Evolutionary conservation across 2,797 vertebrate genomes (phyloP), one percentile per base, ranked within the genome.

Genomic region (Hemitrygon akajei): DNA sequence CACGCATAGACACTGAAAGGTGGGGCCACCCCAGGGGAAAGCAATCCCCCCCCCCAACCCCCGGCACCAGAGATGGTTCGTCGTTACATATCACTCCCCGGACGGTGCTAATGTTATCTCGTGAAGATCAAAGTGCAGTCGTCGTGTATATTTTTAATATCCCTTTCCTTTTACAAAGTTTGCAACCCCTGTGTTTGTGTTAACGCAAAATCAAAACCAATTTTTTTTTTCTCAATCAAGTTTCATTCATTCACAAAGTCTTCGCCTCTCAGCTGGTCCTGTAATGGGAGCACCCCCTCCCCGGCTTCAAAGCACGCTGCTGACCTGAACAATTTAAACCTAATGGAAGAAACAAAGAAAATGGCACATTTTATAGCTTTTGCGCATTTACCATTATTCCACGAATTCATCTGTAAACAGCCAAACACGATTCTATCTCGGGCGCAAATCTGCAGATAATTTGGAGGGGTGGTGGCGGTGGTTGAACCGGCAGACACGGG

Each of bases 201-300:
- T 9, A 40, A 20, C 73, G 9, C 34, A 47, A 75, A 75, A 47
- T 37, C 27, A 73, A 92, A 92, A 69, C 18, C 91, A 92, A 94
- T 93, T 94, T 94, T 95, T 96, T n/a, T 97, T 96, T 95, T 95
- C 93, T 96, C 96, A 96, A 96, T 97, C 97, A 97, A 96, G 95
- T 96, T 96, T 94, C 95, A 95, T 96, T 96, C 96, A 97, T 96
- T 97, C 96, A 97, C 95, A 97, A 97, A 97, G 96, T 96, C 94
- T 93, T 94, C 95, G 95, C 95, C 94, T 94, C 94, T 95, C 95
- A 95, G 96, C 96, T 95, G 96, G 96, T 95, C 7, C 27, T 63
- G 84, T 66, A 97, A 97, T 95, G 94, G 96, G 94, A 96, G 25
- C 47, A 47, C 95, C 94, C 95, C 82, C 94, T 95, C 96, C 96